phyloP scores from a whole-genome alignment of 1,140 invertebrate species.

The Drosophila chauvacae region DNA sequence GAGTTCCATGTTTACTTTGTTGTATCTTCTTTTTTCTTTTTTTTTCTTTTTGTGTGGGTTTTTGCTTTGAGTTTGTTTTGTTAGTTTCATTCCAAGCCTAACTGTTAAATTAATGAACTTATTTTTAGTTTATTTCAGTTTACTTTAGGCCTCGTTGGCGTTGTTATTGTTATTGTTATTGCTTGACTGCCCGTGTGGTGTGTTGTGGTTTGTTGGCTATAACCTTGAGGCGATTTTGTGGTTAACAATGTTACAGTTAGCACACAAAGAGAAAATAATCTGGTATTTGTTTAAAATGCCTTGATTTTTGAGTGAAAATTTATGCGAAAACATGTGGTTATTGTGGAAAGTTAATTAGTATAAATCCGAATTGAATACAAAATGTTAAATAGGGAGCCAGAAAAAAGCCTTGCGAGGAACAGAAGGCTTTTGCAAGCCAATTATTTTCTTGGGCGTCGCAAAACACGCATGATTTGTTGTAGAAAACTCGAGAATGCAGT shows the following conservation, averaged over 20 bases:
- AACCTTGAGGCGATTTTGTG: constrained; percentile 67
- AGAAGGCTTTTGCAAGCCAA: no score
- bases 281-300: background rate
- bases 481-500: no score
- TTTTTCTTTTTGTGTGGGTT: background rate
- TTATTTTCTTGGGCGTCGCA: no score
- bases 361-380: no score
- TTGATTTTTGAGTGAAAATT: no score
- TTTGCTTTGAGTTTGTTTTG: constrained; percentile 41
- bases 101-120: constrained; percentile 68
- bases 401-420: no score
- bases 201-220: constrained; percentile 51
- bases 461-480: no score
- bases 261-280: constrained; percentile 11
- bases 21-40: constrained; percentile 15
- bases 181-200: constrained; percentile 27
- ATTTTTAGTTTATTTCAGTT: constrained; percentile 56
- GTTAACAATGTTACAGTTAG: constrained; percentile 59
- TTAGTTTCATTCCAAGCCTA: constrained; percentile 57
- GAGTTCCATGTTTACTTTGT: constrained; percentile 51
- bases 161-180: constrained; percentile 31
- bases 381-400: no score
- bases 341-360: no score
- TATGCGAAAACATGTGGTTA: no score
- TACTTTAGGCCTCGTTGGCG: constrained; percentile 43